phyloP scores from a whole-genome alignment of 2,113 vertebrate genomes.

The Heloderma charlesbogerti region DNA sequence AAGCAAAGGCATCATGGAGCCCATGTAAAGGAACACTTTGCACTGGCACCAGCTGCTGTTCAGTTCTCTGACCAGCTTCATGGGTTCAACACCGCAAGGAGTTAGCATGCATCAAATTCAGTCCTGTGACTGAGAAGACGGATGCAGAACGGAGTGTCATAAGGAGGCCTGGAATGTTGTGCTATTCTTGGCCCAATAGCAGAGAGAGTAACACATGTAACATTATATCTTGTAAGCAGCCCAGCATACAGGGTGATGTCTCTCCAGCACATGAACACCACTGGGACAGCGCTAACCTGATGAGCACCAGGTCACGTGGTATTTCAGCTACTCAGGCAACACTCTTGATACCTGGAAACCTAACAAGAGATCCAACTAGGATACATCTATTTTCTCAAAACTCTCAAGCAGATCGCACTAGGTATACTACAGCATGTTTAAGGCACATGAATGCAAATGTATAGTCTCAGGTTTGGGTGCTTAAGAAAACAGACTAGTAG shows the following conservation, averaged over 20 bases:
- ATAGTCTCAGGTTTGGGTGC: neutral
- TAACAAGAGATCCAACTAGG: neutral
- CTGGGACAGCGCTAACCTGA: slow-evolving; percentile 34
- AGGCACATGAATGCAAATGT: neutral
- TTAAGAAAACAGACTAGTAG: neutral
- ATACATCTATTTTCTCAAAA: neutral
- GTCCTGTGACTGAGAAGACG: neutral
- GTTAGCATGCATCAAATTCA: neutral
- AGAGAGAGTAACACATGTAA: slow-evolving; percentile 58
- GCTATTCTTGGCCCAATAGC: slow-evolving; percentile 47
- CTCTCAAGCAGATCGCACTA: neutral
- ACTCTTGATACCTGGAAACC: neutral
- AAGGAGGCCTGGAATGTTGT: neutral
- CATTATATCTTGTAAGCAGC: slow-evolving; percentile 64
- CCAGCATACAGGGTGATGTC: slow-evolving; percentile 29
- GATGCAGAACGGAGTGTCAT: neutral
- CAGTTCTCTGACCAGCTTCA: neutral
- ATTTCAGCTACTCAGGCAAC: neutral
- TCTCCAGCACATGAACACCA: slow-evolving; percentile 49
- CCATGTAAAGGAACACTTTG: neutral
- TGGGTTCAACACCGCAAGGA: neutral
- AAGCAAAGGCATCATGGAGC: neutral
- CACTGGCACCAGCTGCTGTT: fast-evolving
- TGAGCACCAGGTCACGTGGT: neutral
- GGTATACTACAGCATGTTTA: neutral